phyloP scores from a whole-genome alignment of 2,888 invertebrate genomes.

The Hydrotaea cyrtoneurina region DNA sequence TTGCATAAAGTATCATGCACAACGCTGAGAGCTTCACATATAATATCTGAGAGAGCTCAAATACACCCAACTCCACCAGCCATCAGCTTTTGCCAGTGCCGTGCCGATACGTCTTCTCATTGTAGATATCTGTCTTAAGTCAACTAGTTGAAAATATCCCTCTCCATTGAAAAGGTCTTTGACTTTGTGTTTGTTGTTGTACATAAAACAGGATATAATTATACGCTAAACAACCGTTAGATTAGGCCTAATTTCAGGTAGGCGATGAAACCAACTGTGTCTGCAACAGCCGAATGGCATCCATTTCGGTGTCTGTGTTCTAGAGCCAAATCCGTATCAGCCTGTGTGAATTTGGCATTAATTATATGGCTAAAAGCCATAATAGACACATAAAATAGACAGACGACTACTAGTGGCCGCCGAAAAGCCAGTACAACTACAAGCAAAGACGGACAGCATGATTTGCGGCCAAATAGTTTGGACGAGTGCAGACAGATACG shows the following conservation, averaged over 20 bases:
- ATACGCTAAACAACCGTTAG: conserved; percentile 19
- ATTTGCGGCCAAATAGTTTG: conserved; percentile 1
- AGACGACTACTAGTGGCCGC: conserved; percentile 44
- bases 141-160: no score
- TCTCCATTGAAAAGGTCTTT: no score
- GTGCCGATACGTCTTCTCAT: no score
- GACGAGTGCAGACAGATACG: background rate
- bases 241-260: background rate
- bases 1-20: no score
- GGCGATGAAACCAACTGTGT: conserved; percentile 18
- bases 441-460: background rate
- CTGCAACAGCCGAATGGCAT: background rate
- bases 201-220: conserved; percentile 6
- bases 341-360: conserved; percentile 46
- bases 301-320: background rate
- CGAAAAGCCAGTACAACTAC: conserved; percentile 18
- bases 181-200: no score
- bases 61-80: no score
- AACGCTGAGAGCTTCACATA: no score
- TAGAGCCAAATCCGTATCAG: conserved; percentile 11
- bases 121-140: no score
- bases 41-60: no score
- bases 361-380: conserved; percentile 64
- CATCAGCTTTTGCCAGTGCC: no score
- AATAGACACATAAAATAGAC: conserved; percentile 61